These are phyloP conservation scores for Andinoacara biseriatus DNA, from an alignment of 2,113 vertebrate species.

Conservation along the genomic window DNA sequence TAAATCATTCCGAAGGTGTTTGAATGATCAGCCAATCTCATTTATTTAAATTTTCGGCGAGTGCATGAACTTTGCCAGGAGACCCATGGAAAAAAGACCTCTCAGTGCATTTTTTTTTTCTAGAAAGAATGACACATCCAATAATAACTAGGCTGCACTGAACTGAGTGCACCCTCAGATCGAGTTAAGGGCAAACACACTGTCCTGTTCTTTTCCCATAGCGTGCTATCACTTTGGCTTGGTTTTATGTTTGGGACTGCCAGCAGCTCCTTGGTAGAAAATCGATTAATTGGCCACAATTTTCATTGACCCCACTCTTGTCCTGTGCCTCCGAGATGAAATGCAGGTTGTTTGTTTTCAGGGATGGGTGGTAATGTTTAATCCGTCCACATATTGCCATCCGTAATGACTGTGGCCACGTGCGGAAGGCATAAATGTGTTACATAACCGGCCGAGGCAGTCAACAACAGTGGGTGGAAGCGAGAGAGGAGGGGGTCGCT, in stretches of 20 bases:
- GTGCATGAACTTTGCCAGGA: not conserved
- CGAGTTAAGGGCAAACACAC: not conserved
- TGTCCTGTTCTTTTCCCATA: not conserved
- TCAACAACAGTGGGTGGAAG: conserved; percentile 56
- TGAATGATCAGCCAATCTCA: not conserved
- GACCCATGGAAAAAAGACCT: not conserved
- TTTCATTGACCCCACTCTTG: not conserved
- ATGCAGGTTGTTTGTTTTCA: not conserved
- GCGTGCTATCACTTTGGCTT: not conserved
- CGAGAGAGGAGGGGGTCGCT: not conserved
- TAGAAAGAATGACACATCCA: not conserved
- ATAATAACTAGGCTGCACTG: not conserved
- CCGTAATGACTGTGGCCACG: conserved; percentile 60
- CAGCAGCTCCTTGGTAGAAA: not conserved
- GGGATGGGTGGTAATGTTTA: not conserved
- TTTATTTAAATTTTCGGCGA: not conserved
- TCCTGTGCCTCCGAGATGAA: not conserved
- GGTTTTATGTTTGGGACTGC: not conserved
- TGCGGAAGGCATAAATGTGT: conserved; percentile 63
- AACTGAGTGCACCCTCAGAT: not conserved
- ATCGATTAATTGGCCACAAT: not conserved
- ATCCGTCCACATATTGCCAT: conserved; percentile 29
- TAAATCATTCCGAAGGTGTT: not conserved
- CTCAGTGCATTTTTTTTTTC: not conserved
- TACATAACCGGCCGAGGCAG: conserved; percentile 60